Evolutionary conservation across 2,888 invertebrate species (phyloP), one percentile per base, ranked within the genome.

Genomic region (Lithophane socia): DNA sequence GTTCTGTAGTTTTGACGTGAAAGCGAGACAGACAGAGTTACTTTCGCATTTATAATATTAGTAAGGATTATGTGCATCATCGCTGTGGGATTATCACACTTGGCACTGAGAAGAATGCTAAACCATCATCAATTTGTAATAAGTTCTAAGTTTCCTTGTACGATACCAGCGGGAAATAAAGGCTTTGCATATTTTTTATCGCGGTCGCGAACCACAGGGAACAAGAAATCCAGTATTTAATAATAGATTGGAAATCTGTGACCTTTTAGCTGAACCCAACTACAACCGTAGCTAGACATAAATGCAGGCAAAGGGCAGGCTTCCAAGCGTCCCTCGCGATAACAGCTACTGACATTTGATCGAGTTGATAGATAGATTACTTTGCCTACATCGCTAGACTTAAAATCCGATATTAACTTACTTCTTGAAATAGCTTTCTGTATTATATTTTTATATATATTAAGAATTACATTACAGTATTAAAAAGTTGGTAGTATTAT

Each of bases 341-440:
- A 84, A 65, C 73, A 79, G 37, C 29, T 66, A 24, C 67, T 82
- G 77, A 77, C 85, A 85, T 83, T 80, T 77, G 77, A 85, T 80
- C 52, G 8, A 54, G 16, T 81, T 65, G 52, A 74, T 60, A 64
- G 18, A 49, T 70, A 68, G 44, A 68, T 67, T 67, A 37, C 56
- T 65, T 84, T 56, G 47, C 69, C 10, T 75, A 60, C 66, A 54
- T 44, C 29, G 24, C 52, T 61, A 67, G 21, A 64, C n/a, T 29
- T 71, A 72, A 63, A 73, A 69, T 13, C 24, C 9, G 37, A 47
- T 69, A 66, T 42, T 16, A 49, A 74, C 37, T 70, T 71, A 44
- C 42, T 63, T 37, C 42, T 16, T 47, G 58, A 42, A 76, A 68
- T 60, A 54, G 16, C 37, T 56, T 61, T 61, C 37, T 37, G 37